phyloP scores from a whole-genome alignment of 2,888 invertebrate genomes.

The Panzeria rudis region DNA sequence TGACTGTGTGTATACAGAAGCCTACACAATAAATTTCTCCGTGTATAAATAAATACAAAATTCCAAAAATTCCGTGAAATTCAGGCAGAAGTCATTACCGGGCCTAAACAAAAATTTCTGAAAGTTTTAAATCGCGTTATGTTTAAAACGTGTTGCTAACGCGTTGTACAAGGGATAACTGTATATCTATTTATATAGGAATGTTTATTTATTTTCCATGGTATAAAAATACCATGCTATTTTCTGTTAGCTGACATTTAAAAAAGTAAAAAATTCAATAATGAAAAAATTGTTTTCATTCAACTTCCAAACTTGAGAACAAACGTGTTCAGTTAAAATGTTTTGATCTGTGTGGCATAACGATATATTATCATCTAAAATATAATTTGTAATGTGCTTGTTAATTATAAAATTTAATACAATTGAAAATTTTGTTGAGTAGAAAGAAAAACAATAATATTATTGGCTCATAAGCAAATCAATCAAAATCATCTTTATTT shows the following conservation, averaged over 20 bases:
- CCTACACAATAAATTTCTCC: too few species aligned
- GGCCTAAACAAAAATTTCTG: neutral
- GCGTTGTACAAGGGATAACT: too few species aligned
- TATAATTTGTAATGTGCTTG: conserved; percentile 4
- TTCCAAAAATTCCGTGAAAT: too few species aligned
- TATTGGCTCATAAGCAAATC: conserved; percentile 46
- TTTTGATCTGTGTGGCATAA: neutral
- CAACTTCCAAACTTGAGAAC: neutral
- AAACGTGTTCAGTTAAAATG: neutral
- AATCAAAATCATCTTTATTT: conserved; percentile 48
- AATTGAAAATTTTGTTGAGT: conserved; percentile 23
- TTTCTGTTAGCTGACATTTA: neutral
- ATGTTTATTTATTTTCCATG: conserved; percentile 4
- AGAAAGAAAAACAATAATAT: conserved; percentile 21
- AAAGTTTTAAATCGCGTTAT: neutral
- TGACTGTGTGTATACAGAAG: too few species aligned
- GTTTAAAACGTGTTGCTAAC: too few species aligned
- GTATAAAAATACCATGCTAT: too few species aligned
- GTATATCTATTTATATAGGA: neutral
- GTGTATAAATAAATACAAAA: too few species aligned
- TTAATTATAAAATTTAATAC: neutral
- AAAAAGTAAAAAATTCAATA: neutral
- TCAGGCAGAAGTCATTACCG: too few species aligned
- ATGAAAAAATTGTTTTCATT: neutral
- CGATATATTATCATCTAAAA: conserved; percentile 5